Evolutionary conservation across 2,888 invertebrate species (phyloP), one percentile per base, ranked within the genome.

Genomic region (Amblyjoppa proteus): DNA sequence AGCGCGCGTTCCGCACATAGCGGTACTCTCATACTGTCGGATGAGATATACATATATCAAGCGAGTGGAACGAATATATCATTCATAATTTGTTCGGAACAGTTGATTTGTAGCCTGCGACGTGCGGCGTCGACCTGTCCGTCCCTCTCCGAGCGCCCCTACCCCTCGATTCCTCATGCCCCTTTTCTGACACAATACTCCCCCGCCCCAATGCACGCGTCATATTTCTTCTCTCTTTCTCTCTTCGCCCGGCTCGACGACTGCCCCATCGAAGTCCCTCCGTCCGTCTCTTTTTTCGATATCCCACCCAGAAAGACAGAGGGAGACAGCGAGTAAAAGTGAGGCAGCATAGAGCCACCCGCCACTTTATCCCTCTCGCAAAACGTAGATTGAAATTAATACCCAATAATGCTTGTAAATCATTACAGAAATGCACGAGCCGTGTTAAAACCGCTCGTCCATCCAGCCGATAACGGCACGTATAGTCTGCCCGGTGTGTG

Each of bases 381-480:
- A 88, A 89, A 91, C 89, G 92, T 91, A 92, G 92, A 93, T 93
- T 93, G 93, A 93, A 94, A 94, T 94, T 93, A 93, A 93, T 94
- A 93, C 92, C 92, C 93, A 92, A 93, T 94, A 93, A 93, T 93
- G 93, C 92, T 92, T 93, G 92, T 94, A 94, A 94, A 94, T 94
- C 93, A 94, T 92, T 91, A 82, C 90, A 89, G 90, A 91, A 92
- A 91, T 91, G 91, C 90, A 89, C 90, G 90, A 89, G 91, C 90
- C 91, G 90, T 90, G 91, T 91, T 91, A 91, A 92, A 92, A 91
- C 88, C 89, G 86, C 82, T 85, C 87, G 87, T 87, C 86, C 87
- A 87, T 87, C 83, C 83, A 85, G 61, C 85, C 83, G 85, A 85
- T 85, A 85, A 85, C 85, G 85, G 71, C 80, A 73, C 61, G 71